Evolutionary conservation across 1,140 invertebrate species (phyloP).

Genomic region (Diorhabda carinulata): DNA sequence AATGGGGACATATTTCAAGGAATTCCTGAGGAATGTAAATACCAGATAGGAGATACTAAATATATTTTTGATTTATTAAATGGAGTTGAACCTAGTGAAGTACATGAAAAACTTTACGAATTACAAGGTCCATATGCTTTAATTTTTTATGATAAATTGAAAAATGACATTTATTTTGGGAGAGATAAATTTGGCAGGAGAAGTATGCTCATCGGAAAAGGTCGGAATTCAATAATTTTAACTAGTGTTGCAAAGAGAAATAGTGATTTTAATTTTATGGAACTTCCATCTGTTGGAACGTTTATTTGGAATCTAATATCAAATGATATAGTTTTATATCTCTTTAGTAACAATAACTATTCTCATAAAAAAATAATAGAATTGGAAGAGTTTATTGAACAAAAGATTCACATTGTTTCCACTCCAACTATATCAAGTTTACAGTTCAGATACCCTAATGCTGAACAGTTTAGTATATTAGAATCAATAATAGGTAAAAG

Average conservation of each 20-base stretch:
- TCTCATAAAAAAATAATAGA: constrained; percentile 43
- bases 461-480: constrained; percentile 27
- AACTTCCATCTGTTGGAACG: constrained; percentile 72
- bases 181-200: constrained; percentile 82
- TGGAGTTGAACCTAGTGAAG: constrained; percentile 39
- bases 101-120: constrained; percentile 50
- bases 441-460: constrained; percentile 25
- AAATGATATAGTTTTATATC: constrained; percentile 47
- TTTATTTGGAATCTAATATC: constrained; percentile 58
- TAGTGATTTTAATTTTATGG: constrained; percentile 53
- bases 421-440: constrained; percentile 21
- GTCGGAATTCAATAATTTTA: constrained; percentile 50
- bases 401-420: constrained; percentile 37
- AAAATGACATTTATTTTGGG: constrained; percentile 71
- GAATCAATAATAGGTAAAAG: constrained; percentile 45
- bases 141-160: constrained; percentile 67
- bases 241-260: constrained; percentile 59
- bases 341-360: constrained; percentile 46
- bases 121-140: constrained; percentile 82
- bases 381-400: constrained; percentile 45
- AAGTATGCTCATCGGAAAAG: constrained; percentile 68
- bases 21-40: constrained; percentile 24
- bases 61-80: constrained; percentile 45
- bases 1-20: constrained; percentile 78
- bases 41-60: constrained; percentile 46